These are phyloP conservation scores for Brachionus rotundiformis DNA, from an alignment of 1,140 invertebrate genomes.

Conservation along the genomic window DNA sequence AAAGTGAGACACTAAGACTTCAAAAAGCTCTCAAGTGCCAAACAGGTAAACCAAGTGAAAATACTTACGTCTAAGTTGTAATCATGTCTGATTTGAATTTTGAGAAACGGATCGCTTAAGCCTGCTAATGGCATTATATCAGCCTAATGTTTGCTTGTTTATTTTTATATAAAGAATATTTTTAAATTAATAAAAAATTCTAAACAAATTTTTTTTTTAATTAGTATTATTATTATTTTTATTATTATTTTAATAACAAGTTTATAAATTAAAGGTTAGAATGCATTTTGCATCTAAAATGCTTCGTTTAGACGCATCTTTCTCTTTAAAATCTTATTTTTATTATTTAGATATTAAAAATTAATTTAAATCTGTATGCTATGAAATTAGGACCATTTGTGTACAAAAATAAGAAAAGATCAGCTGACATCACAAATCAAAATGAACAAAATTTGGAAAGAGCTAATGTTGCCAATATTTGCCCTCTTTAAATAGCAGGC, in stretches of 20 bases:
- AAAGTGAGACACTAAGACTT: slow-evolving; percentile 15
- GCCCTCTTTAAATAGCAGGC: not conserved
- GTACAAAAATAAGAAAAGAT: not conserved
- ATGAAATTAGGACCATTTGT: not conserved
- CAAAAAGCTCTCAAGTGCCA: slow-evolving; percentile 23
- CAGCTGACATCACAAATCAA: slow-evolving; percentile 5
- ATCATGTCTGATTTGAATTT: slow-evolving; percentile 50
- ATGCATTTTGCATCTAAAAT: not conserved
- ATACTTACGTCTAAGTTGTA: slow-evolving; percentile 46
- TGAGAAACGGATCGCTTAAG: slow-evolving; percentile 49
- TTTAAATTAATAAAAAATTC: slow-evolving; percentile 8
- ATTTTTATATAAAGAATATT: not conserved
- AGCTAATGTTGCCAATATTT: not conserved
- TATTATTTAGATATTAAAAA: not conserved
- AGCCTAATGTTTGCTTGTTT: not conserved
- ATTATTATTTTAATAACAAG: not conserved
- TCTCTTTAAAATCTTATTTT: not conserved
- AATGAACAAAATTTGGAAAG: slow-evolving; percentile 15
- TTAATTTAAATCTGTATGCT: not conserved
- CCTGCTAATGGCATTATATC: slow-evolving; percentile 50
- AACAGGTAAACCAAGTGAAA: slow-evolving; percentile 13
- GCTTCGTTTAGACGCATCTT: slow-evolving; percentile 8
- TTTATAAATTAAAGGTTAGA: not conserved
- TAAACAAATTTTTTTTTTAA: too few relatives aligned
- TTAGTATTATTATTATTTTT: too few relatives aligned